Percentiles rank a stretch among this genome's conserved stretches.
Conservation (phyloP, 2,797 vertebrate genomes). For the Rhinella marina region DNA sequence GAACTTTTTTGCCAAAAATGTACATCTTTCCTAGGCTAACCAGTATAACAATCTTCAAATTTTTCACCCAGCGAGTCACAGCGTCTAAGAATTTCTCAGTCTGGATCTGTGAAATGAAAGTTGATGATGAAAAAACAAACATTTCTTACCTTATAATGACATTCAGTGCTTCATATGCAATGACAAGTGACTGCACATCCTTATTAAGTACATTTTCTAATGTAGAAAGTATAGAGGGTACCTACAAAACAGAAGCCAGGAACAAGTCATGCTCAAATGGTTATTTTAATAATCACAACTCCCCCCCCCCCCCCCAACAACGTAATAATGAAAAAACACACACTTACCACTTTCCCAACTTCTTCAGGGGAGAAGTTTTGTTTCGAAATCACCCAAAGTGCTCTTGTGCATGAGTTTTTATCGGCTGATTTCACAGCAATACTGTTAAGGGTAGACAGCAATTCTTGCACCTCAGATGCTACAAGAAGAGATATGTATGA, state of each 20-base stretch:
- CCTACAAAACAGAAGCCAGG: slow-evolving; percentile 73
- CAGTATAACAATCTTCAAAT: too few relatives aligned
- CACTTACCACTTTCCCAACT: slow-evolving; percentile 81
- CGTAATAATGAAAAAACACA: not conserved
- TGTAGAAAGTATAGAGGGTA: slow-evolving; percentile 79
- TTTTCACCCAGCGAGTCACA: too few relatives aligned
- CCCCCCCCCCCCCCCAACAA: too few relatives aligned
- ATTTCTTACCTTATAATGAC: slow-evolving; percentile 87
- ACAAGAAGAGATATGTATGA: slow-evolving; percentile 60
- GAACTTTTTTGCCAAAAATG: too few relatives aligned
- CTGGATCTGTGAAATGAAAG: too few relatives aligned
- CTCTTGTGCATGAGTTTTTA: slow-evolving; percentile 92
- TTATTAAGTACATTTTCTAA: slow-evolving; percentile 84
- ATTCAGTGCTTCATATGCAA: slow-evolving; percentile 93
- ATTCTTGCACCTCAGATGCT: slow-evolving; percentile 78
- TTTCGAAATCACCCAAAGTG: slow-evolving; percentile 96
- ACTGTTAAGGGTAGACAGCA: slow-evolving; percentile 81
- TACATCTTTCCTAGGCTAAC: too few relatives aligned
- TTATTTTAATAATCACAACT: too few relatives aligned
- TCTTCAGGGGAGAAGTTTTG: slow-evolving; percentile 85
- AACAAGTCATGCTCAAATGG: not conserved
- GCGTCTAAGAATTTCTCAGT: too few relatives aligned
- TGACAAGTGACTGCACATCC: slow-evolving; percentile 86
- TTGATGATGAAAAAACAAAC: too few relatives aligned
- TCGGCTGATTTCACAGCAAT: slow-evolving; percentile 81